Evolutionary conservation across 2,797 vertebrate species (phyloP).

Genomic region (Sebastes oblongus): DNA sequence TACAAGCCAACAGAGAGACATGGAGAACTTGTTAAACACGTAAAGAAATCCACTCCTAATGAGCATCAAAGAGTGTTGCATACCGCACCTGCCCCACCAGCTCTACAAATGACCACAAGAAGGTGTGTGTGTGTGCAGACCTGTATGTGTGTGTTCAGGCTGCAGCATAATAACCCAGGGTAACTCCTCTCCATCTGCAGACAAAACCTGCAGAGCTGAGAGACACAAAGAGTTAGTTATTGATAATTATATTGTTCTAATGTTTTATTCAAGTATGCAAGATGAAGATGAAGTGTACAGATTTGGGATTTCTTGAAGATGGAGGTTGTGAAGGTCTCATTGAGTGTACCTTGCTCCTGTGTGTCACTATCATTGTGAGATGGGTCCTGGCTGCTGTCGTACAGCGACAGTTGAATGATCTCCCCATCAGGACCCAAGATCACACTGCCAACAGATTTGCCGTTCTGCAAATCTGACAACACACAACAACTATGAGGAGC

Average conservation of each 20-base stretch:
- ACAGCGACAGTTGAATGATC: conserved; percentile 74
- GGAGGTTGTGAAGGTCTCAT: not conserved
- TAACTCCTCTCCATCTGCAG: conserved; percentile 58
- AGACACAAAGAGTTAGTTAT: not conserved
- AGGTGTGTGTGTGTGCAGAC: conserved; percentile 7
- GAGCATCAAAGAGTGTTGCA: not conserved
- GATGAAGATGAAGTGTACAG: not conserved
- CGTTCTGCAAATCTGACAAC: conserved; percentile 74
- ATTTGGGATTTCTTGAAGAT: not conserved
- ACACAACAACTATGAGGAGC: not conserved
- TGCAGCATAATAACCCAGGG: conserved; percentile 71
- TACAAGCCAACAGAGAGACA: not conserved
- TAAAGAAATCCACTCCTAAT: not conserved
- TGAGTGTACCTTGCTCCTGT: conserved; percentile 52
- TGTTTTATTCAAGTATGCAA: not conserved
- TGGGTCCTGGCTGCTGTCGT: conserved; percentile 44
- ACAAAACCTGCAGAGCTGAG: conserved; percentile 66
- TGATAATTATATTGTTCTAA: not conserved
- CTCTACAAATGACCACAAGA: not conserved
- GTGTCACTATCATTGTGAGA: conserved; percentile 49
- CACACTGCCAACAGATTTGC: conserved; percentile 64
- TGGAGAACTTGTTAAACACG: not conserved
- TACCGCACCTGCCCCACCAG: not conserved
- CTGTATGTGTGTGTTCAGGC: conserved; percentile 37
- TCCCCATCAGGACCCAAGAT: conserved; percentile 79